Conservation (phyloP, 2,113 vertebrate species). For the Sinocyclocheilus grahami region DNA sequence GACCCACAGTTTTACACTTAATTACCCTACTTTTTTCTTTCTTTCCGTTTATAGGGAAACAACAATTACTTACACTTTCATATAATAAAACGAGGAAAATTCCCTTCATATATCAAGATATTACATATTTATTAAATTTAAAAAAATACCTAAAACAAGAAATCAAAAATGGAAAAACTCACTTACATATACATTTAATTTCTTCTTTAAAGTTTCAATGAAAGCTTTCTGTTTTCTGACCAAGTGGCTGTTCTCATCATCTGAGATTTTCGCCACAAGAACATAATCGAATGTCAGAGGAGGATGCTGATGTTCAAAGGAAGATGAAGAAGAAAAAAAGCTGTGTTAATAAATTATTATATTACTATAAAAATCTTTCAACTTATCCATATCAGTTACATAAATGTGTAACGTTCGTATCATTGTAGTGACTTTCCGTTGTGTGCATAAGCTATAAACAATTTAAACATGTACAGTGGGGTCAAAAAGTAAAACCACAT, state of each 20-base stretch:
- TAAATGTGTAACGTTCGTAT: not conserved
- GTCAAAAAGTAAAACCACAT: not conserved
- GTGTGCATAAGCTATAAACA: not conserved
- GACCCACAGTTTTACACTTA: too few species aligned
- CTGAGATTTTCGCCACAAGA: conserved; percentile 74
- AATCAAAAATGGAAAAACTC: not conserved
- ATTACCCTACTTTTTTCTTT: not conserved
- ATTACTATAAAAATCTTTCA: not conserved
- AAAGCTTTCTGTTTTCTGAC: conserved; percentile 73
- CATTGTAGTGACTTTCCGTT: not conserved
- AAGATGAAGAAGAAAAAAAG: not conserved
- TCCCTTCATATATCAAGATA: not conserved
- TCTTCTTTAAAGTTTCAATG: conserved; percentile 75
- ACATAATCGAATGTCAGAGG: conserved; percentile 81
- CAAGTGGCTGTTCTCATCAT: conserved; percentile 41
- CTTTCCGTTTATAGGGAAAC: not conserved
- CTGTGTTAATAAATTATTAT: not conserved
- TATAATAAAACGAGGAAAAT: not conserved
- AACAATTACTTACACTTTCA: not conserved
- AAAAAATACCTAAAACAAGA: not conserved
- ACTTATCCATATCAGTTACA: not conserved
- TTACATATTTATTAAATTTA: not conserved
- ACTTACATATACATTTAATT: conserved; percentile 80
- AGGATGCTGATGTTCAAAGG: conserved; percentile 57
- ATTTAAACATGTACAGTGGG: not conserved